Conservation (phyloP, 2,888 invertebrate genomes). For the Meiosimyza decipiens region DNA sequence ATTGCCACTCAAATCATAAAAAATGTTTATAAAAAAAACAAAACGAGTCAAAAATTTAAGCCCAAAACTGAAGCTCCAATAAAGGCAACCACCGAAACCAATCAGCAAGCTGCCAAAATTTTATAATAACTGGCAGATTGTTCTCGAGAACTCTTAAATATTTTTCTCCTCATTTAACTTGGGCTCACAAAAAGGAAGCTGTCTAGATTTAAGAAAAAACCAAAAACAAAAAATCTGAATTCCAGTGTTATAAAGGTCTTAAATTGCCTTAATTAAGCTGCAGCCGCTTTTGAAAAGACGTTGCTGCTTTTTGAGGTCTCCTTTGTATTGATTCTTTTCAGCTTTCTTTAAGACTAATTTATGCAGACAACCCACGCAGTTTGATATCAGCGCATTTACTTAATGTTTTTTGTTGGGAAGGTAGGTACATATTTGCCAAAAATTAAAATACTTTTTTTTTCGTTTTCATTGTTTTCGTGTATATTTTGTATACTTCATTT, state of each 20-base stretch:
- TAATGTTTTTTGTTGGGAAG: not conserved
- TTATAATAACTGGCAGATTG: slow-evolving; percentile 26
- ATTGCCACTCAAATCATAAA: slow-evolving; percentile 30
- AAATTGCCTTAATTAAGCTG: slow-evolving; percentile 26
- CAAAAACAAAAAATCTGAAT: not conserved
- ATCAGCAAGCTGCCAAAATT: slow-evolving; percentile 30
- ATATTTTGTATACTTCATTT: not conserved
- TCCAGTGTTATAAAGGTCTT: slow-evolving; percentile 2
- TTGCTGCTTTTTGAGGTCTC: not conserved
- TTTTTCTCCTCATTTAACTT: too few species aligned
- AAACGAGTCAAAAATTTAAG: not conserved
- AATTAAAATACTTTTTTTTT: not conserved
- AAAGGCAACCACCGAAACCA: slow-evolving; percentile 9
- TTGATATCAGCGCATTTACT: not conserved
- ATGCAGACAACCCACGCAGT: slow-evolving; percentile 30
- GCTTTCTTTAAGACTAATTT: slow-evolving; percentile 20
- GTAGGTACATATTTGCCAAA: not conserved
- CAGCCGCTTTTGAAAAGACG: slow-evolving; percentile 3
- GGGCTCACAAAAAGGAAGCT: not conserved
- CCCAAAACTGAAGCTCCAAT: not conserved
- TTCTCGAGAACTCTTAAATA: not conserved
- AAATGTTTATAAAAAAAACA: not conserved
- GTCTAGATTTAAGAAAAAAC: not conserved
- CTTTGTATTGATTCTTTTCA: slow-evolving; percentile 4
- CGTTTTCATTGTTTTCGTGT: not conserved